Conservation (phyloP, 1,140 invertebrate species). For the Saxidomus purpurata region DNA sequence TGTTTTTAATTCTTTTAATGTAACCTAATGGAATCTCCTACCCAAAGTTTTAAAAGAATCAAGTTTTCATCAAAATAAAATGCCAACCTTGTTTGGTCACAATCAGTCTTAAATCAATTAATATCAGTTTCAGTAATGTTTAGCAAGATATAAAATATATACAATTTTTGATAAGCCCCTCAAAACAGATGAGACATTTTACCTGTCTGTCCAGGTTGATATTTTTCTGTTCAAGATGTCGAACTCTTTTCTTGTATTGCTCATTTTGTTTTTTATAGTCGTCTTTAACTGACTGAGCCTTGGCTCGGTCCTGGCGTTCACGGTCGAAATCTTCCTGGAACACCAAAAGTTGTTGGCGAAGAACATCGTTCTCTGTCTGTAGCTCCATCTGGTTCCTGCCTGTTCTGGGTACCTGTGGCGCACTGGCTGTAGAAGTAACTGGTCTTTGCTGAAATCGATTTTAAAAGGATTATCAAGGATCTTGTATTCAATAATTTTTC, state of each 20-base stretch:
- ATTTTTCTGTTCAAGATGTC: slow-evolving; percentile 57
- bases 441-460: slow-evolving; percentile 13
- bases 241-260: slow-evolving; percentile 47
- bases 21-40: no score
- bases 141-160: no score
- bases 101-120: no score
- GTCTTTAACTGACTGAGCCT: slow-evolving; percentile 63
- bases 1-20: no score
- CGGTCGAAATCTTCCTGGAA: slow-evolving; percentile 76
- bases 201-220: slow-evolving; percentile 55
- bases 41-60: no score
- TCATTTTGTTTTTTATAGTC: slow-evolving; percentile 61
- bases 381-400: slow-evolving; percentile 9
- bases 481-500: no score
- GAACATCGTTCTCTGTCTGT: slow-evolving; percentile 65
- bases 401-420: not conserved
- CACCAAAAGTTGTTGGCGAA: slow-evolving; percentile 69
- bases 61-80: no score
- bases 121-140: no score
- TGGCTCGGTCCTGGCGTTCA: slow-evolving; percentile 69
- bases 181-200: no score
- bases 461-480: no score
- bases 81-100: no score
- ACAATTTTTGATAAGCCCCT: no score
- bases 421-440: not conserved